Conservation (phyloP, 1,140 invertebrate species). For the Drosophila albomicans region DNA sequence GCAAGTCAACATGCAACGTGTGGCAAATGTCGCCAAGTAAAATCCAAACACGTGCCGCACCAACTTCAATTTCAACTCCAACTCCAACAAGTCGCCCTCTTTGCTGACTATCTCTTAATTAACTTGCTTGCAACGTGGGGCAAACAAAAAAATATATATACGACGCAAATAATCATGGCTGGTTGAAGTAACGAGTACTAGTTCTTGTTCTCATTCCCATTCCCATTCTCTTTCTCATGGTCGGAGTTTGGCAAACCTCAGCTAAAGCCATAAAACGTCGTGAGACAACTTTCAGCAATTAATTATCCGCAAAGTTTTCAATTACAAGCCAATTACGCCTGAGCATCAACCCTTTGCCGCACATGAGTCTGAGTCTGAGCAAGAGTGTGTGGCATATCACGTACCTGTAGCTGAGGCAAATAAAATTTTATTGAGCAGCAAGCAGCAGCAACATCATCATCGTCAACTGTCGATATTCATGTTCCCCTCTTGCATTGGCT, state of each 20-base stretch:
- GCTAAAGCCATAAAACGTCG: slow-evolving; percentile 75
- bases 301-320: slow-evolving; percentile 80
- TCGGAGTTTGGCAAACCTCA: slow-evolving; percentile 58
- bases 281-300: slow-evolving; percentile 74
- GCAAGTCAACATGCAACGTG: slow-evolving; percentile 8
- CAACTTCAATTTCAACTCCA: not conserved
- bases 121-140: slow-evolving; percentile 59
- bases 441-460: slow-evolving; percentile 2
- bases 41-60: slow-evolving; percentile 38
- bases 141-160: slow-evolving; percentile 5
- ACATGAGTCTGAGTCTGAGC: not conserved
- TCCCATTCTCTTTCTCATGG: not conserved
- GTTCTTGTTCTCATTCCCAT: not conserved
- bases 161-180: slow-evolving; percentile 14
- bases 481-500: slow-evolving; percentile 4
- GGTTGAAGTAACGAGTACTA: slow-evolving; percentile 21
- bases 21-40: slow-evolving; percentile 13
- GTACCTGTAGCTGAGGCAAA: slow-evolving; percentile 29
- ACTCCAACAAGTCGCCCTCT: slow-evolving; percentile 35
- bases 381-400: slow-evolving; percentile 17
- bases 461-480: slow-evolving; percentile 25
- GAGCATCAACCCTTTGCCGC: slow-evolving; percentile 45
- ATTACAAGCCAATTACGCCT: slow-evolving; percentile 74
- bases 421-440: slow-evolving; percentile 64
- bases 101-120: slow-evolving; percentile 66